A percentile compares a stretch with the other conserved stretches of the same genome.
phyloP scores from a whole-genome alignment of 1,140 invertebrate species.

The Lamellibrachia luymesi region DNA sequence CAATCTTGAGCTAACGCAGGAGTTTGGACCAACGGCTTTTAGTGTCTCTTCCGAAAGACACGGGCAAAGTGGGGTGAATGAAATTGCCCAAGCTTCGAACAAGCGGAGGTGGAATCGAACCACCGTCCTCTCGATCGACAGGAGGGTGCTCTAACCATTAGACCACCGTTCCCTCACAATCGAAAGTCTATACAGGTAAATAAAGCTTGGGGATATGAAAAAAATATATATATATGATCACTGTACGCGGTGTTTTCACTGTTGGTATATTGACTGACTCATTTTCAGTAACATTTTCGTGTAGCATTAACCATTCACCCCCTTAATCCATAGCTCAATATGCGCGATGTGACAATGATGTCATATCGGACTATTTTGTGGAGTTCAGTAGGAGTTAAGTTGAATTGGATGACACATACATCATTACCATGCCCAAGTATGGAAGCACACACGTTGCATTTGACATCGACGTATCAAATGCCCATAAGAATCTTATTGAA shows the following conservation, averaged over 20 bases:
- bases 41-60: no score
- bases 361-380: not conserved
- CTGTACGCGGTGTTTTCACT: not conserved
- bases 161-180: no score
- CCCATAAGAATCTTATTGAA: not conserved
- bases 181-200: no score
- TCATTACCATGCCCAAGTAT: not conserved
- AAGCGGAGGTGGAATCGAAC: no score
- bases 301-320: not conserved
- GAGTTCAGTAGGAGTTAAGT: not conserved
- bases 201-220: no score
- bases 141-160: no score
- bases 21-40: no score
- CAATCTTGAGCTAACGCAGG: no score
- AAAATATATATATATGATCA: no score
- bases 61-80: no score
- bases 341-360: not conserved
- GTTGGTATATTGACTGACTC: not conserved
- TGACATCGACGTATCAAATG: not conserved
- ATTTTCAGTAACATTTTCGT: not conserved
- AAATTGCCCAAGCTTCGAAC: no score
- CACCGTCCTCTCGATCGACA: no score
- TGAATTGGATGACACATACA: not conserved
- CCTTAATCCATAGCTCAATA: not conserved
- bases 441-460: not conserved